phyloP scores from a whole-genome alignment of 2,113 vertebrate genomes.

The Heteronetta atricapilla region DNA sequence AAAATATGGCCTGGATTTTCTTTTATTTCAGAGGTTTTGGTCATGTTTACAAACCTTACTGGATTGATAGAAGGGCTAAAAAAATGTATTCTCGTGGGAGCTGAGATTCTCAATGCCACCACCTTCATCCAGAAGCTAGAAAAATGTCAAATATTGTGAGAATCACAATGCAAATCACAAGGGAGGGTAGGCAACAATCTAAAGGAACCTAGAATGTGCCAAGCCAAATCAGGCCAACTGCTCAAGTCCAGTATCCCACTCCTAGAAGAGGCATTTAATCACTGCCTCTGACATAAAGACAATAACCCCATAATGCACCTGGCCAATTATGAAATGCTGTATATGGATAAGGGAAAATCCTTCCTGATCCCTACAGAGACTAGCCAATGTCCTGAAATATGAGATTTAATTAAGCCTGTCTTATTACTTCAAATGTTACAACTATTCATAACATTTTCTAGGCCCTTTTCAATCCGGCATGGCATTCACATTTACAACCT shows the following conservation, averaged over 20 bases:
- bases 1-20: background rate
- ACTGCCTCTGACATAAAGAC: background rate
- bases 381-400: conserved; percentile 27
- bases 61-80: background rate
- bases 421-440: conserved; percentile 64
- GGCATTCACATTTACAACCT: conserved; percentile 11
- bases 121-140: background rate
- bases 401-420: conserved; percentile 60
- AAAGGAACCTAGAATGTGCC: background rate
- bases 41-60: background rate
- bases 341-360: conserved; percentile 44
- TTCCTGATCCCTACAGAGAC: conserved; percentile 52
- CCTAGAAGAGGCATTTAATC: background rate
- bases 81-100: background rate
- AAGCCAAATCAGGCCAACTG: background rate
- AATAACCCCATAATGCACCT: conserved; percentile 46
- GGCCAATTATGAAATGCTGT: conserved; percentile 36
- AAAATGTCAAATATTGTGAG: background rate
- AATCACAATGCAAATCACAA: background rate
- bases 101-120: background rate
- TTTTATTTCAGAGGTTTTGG: background rate
- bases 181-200: background rate
- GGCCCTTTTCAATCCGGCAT: conserved; percentile 5
- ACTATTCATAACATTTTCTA: conserved; percentile 35
- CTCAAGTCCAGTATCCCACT: background rate